Base-by-base conservation (phyloP, 2,113 vertebrate species). In the Hydropotes inermis region DNA sequence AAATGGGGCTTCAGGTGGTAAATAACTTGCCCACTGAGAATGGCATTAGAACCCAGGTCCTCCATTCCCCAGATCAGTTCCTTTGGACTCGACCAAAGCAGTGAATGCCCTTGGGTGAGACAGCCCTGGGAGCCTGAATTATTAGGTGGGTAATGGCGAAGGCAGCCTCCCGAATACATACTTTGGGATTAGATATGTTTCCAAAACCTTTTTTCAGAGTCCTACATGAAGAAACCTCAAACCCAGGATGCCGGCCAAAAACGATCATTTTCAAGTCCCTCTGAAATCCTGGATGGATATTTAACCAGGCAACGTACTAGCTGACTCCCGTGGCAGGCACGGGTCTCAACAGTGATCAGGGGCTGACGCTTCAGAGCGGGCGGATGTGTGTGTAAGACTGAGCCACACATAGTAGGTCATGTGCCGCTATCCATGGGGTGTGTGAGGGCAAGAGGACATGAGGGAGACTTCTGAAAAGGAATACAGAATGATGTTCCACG, bases 151-250 rank as follows among this genome's bases (percentile, higher is more conserved):
- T 93, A 97, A 97, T 52, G 81, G 84, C 3, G 12, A 98, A 98
- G 95, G 9, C 67, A 9, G 84, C 91, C 91, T 97, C 97, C 97
- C 90, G 98, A 98, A 97, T 96, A 89, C 45, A 2, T 89, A 90
- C 58, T 98, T 98, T 88, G 91, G 87, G 10, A 88, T 97, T 52
- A 97, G 45, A 93, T 64, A 95, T 45, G 91, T 97, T 98, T 97
- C 96, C 95, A 98, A 98, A 98, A 39, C 87, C 83, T 87, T 92
- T 97, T 93, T 97, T 97, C 74, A 76, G 93, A 98, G 64, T 95
- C 70, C 76, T 98, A 90, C 97, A 96, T n/a, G 88, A 96, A 98
- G 89, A 97, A 98, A 98, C 97, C 98, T 98, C 97, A 98, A 90
- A 94, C 55, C 60, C 58, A 98, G 98, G 89, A 98, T 85, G 87